phyloP scores from a whole-genome alignment of 2,113 vertebrate species.

The Panurus biarmicus region DNA sequence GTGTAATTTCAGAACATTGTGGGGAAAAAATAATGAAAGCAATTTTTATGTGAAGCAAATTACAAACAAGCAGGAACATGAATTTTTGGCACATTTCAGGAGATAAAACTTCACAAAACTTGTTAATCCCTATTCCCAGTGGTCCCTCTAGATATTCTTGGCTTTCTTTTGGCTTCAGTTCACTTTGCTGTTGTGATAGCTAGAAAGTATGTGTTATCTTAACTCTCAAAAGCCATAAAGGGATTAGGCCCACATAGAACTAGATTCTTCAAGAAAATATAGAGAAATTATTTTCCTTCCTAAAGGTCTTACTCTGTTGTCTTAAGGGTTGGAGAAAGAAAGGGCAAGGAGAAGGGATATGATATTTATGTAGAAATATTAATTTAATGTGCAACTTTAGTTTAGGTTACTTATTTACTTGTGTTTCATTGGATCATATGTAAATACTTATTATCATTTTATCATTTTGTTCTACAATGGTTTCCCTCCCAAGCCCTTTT shows the following conservation, averaged over 20 bases:
- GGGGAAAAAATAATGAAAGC: neutral
- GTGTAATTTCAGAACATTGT: neutral
- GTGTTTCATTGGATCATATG: neutral
- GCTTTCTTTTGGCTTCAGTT: conserved; percentile 5
- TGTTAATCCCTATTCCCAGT: neutral
- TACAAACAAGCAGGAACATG: conserved; percentile 5
- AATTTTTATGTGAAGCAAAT: conserved; percentile 18
- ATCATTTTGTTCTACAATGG: neutral
- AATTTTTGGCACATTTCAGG: neutral
- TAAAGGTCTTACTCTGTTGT: neutral
- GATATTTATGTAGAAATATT: neutral
- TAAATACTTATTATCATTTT: neutral
- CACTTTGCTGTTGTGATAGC: neutral
- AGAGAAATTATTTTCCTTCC: neutral
- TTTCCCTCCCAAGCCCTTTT: neutral
- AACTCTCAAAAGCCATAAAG: neutral
- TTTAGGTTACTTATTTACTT: neutral
- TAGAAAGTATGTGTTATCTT: conserved; percentile 9
- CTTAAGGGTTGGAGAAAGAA: neutral
- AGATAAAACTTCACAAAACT: neutral
- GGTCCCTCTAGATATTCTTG: neutral
- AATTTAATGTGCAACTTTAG: neutral
- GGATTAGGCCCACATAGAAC: neutral
- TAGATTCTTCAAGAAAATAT: neutral
- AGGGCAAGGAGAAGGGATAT: neutral